Base-by-base conservation (phyloP, 2,113 vertebrate species). In the Ariopsis seemanni region DNA sequence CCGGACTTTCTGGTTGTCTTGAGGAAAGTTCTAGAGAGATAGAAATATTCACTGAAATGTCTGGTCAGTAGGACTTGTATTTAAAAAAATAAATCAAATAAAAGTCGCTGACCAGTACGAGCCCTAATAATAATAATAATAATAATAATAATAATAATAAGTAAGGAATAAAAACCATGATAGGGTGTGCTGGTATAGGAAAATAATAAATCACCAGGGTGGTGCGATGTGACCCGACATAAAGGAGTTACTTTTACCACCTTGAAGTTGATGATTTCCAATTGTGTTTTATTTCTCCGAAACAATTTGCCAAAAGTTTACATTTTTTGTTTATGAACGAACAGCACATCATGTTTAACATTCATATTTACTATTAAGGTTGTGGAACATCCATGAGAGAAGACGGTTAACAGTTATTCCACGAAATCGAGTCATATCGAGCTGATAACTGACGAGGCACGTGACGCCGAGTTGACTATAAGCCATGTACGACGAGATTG, bases 1-100 rank as follows among this genome's bases (percentile, higher is more conserved):
- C 52, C 97, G 95, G 0, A 99, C 97, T 91, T 99, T 99, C 94
- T 99, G 98, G 95, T 98, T 98, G 93, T 99, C 98, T 89, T 97
- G 97, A 82, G 98, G 98, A 87, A 99, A 99, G 91, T 98, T 98
- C 98, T 99, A 86, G 34, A 86, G 1, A 60, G 83, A 72, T 34
- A 84, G 8, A 72, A 48, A 86, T 25, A 90, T 52, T 89, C 58
- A 86, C 8, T 81, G 15, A 14, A 69, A 81, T 18, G 7, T 22
- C 8, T 50, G 34, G 34, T 65, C 71, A 62, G 20, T 48, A 20
- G 5, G 4, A 79, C 22, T 14, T 50, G 12, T 75, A 75, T 53
- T n/a, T 2, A 34, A n/a, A 27, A 55, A 27, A 78, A 20, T 52
- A 27, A 27, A 78, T 55, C 0, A 48, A 52, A 50, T 50, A 50